A percentile compares a stretch with the other conserved stretches of the same genome.
Evolutionary conservation across 2,888 invertebrate genomes (phyloP).

Genomic region (Ptychoptera contaminata): DNA sequence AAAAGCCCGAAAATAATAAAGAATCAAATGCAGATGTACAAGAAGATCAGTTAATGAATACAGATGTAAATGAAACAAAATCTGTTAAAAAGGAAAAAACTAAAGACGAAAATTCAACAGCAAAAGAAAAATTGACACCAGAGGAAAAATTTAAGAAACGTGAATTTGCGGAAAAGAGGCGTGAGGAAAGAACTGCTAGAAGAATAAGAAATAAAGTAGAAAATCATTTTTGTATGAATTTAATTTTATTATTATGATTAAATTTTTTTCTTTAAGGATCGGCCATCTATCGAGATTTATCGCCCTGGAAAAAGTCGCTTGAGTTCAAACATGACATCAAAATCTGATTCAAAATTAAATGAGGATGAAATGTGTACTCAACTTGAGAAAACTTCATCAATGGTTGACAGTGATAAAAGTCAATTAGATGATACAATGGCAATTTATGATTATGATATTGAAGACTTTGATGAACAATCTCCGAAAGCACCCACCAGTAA

Average conservation of each 20-base stretch:
- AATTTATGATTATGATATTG: too few relatives aligned
- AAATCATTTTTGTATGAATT: neutral
- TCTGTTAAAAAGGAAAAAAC: constrained; percentile 14
- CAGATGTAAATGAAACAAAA: neutral
- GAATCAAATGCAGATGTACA: neutral
- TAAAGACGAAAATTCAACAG: constrained; percentile 7
- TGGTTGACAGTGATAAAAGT: neutral
- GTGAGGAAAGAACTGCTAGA: constrained; percentile 10
- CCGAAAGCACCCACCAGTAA: too few relatives aligned
- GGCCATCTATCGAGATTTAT: constrained; percentile 79
- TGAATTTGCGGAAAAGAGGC: neutral
- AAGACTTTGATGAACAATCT: too few relatives aligned
- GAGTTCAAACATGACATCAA: constrained; percentile 16
- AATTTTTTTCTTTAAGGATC: constrained; percentile 41
- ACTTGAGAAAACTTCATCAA: too few relatives aligned
- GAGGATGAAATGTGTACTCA: constrained; percentile 10
- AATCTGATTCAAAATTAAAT: constrained; percentile 15
- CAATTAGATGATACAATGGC: neutral
- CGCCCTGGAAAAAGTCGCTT: constrained; percentile 52
- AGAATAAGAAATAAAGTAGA: constrained; percentile 10
- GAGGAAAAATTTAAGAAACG: neutral
- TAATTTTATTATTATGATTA: constrained; percentile 1
- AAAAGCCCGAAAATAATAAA: constrained; percentile 1
- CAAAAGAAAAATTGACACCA: constrained; percentile 13
- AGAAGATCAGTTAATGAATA: neutral